Base-by-base conservation (phyloP, 2,888 invertebrate species). In the Acanthosepion pharaonis region DNA sequence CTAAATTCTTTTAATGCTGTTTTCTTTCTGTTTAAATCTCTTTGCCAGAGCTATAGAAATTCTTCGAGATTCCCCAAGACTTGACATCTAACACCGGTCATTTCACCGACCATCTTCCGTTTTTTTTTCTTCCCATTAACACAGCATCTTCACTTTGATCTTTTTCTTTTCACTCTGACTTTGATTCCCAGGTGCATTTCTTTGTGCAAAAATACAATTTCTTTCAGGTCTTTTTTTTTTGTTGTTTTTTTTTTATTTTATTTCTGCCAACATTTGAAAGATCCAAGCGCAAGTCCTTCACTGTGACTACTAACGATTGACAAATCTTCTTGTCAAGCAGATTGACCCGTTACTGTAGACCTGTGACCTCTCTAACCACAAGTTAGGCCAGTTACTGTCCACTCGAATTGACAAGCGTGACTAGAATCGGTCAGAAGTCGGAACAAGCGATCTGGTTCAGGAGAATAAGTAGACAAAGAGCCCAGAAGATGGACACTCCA, bases 261-360 rank as follows among this genome's bases (percentile, higher is more conserved):
- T 42, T 42, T 42, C 42, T 42, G 42, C 42, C 59, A 25, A 23
- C 59, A n/a, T 33, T 78, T n/a, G 23, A 78, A 78, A n/a, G 78
- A 78, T 78, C 33, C n/a, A 78, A n/a, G 33, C 15, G 3, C 0
- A 78, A 4, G 9, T 11, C 15, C 78, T 9, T 78, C 28, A 78
- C n/a, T 78, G n/a, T n/a, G 78, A 33, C n/a, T n/a, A 78, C n/a
- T 78, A n/a, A 78, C 78, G n/a, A 78, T n/a, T 78, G 78, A 78
- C n/a, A 78, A 78, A 78, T 78, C n/a, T n/a, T 33, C 78, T 1
- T n/a, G 78, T 6, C n/a, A 33, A 11, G 9, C 78, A 15, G n/a
- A n/a, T 78, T 78, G 78, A 78, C 78, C 78, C n/a, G 11, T 78
- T 33, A 0, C n/a, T 78, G 78, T 78, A 15, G 78, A 78, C 78